Evolutionary conservation across 2,797 vertebrate species (phyloP), one percentile per base, ranked within the genome.

Genomic region (Hippocampus kuda): DNA sequence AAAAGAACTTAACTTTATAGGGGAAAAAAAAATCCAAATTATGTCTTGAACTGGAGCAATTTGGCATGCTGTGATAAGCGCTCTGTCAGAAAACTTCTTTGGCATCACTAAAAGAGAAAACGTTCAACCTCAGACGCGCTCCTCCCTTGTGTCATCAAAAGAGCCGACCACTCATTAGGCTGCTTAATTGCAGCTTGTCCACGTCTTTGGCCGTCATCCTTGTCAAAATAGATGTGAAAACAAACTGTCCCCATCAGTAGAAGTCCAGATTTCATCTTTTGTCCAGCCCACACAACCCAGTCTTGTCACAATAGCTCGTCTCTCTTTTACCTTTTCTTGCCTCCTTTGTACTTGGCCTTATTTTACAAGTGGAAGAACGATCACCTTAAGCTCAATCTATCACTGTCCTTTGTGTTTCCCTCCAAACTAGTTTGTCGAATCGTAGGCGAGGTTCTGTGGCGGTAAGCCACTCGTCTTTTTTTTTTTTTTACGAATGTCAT

Each of bases 51-150:
- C 93, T 90, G 91, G 90, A 94, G 95, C 95, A 95, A 95, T 97
- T 97, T 98, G 93, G 93, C 96, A 95, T 94, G 96, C 96, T 98
- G 96, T 94, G 96, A 98, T 97, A 98, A 98, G 89, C 95, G 94
- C 94, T 94, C 92, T 92, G 93, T 93, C 92, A 96, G 93, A 97
- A 98, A 38, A 93, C 88, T 92, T 94, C 95, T 98, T 95, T 96
- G 89, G 91, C 88, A 87, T 88, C 82, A 85, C 86, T 90, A 88
- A 96, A 97, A 97, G 92, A 94, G 92, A 92, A 93, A 92, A 94
- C 95, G 95, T 95, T 94, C 92, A 84, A 81, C 89, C 92, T 91
- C 86, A 91, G 88, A 90, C 83, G 81, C 81, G 83, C 34, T 38
- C 7, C 34, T 38, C 34, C 34, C 34, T 89, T 87, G 91, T 90